Evolutionary conservation across 2,888 invertebrate genomes (phyloP).

Genomic region (Cosmia pyralina): DNA sequence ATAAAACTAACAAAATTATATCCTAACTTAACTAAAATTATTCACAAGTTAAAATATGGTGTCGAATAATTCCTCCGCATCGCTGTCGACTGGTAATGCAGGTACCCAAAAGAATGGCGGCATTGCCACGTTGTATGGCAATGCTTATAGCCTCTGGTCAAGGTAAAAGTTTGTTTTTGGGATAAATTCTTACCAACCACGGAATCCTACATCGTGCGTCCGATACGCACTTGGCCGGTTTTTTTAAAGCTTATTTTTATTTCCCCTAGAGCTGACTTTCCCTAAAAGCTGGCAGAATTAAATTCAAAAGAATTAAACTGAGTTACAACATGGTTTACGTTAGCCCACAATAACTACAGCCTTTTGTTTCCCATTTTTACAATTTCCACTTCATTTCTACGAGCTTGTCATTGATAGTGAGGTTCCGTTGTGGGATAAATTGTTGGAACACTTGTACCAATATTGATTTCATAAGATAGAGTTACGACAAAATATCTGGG

Average conservation of each 20-base stretch:
- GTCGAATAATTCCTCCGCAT: too few species aligned
- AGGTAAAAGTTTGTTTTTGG: too few species aligned
- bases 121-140: too few species aligned
- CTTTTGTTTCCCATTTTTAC: conserved; percentile 49
- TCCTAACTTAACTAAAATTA: too few species aligned
- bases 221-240: too few species aligned
- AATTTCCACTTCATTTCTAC: conserved; percentile 33
- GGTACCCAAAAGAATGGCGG: too few species aligned
- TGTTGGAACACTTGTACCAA: conserved; percentile 21
- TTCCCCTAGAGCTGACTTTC: conserved; percentile 22
- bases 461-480: conserved; percentile 34
- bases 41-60: too few species aligned
- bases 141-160: too few species aligned
- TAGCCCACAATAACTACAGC: conserved; percentile 52
- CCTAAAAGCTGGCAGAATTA: conserved; percentile 34
- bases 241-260: neutral
- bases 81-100: too few species aligned
- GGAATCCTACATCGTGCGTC: too few species aligned
- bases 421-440: conserved; percentile 30
- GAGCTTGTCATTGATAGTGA: conserved; percentile 5
- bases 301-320: conserved; percentile 56
- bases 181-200: too few species aligned
- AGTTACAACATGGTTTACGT: conserved; percentile 56
- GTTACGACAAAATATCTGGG: conserved; percentile 11
- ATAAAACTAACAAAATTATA: too few species aligned